Conservation (phyloP, 30 jellyfish, hydroid and myxozoan genomes). For the Aurelia sp. region DNA sequence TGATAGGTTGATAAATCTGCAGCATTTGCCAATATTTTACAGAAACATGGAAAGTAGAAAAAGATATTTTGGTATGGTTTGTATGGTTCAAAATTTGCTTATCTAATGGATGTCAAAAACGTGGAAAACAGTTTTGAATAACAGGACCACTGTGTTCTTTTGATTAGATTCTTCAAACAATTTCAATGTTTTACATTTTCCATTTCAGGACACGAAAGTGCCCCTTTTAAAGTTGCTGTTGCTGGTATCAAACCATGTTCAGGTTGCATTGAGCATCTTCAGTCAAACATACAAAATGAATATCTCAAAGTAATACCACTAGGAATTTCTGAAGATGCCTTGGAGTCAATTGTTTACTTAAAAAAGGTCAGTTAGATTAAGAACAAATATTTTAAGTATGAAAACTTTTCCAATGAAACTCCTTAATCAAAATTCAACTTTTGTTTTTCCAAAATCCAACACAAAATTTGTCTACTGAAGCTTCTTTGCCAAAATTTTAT, state of each 20-base stretch:
- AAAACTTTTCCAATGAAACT: too few relatives aligned
- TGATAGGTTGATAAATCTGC: slow-evolving; percentile 29
- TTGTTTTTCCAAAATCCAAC: too few relatives aligned
- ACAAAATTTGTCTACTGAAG: too few relatives aligned
- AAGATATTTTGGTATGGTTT: slow-evolving; percentile 51
- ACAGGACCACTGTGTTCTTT: too few relatives aligned
- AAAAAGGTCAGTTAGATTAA: slow-evolving; percentile 25
- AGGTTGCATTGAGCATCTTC: slow-evolving; percentile 51
- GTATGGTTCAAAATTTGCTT: too few relatives aligned
- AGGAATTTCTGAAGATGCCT: slow-evolving; percentile 5
- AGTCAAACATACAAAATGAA: background rate
- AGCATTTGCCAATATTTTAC: slow-evolving; percentile 63
- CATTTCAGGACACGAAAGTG: slow-evolving; percentile 20
- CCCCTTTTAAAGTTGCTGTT: slow-evolving; percentile 32
- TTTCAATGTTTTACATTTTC: background rate
- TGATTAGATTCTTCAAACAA: too few relatives aligned
- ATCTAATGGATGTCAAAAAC: too few relatives aligned
- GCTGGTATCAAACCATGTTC: slow-evolving; percentile 62
- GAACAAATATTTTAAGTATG: too few relatives aligned
- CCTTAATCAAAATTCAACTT: too few relatives aligned
- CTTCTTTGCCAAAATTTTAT: too few relatives aligned
- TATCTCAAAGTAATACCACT: slow-evolving; percentile 41
- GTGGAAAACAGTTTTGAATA: too few relatives aligned
- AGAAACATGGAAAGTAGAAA: slow-evolving; percentile 46
- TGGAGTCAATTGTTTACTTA: slow-evolving; percentile 46